Percentiles rank a stretch among this genome's conserved stretches.
Evolutionary conservation across 2,888 invertebrate species (phyloP).

Genomic region (Hymenopus coronatus): DNA sequence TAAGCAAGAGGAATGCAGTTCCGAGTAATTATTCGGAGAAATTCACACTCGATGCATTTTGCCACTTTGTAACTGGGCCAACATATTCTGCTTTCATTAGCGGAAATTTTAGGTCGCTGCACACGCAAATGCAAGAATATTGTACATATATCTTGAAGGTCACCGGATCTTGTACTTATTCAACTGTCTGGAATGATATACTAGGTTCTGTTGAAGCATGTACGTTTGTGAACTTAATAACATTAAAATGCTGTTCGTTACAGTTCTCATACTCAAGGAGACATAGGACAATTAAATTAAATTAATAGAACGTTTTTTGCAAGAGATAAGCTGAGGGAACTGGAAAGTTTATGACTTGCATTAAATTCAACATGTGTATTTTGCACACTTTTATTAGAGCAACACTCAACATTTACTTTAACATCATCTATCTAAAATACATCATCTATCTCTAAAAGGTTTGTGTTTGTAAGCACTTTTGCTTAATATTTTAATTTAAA

Average conservation of each 20-base stretch:
- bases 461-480: too few species aligned
- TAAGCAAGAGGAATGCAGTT: background rate
- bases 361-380: too few species aligned
- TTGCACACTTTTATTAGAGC: too few species aligned
- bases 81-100: background rate
- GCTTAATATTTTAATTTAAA: too few species aligned
- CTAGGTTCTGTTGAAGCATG: background rate
- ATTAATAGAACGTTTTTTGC: too few species aligned
- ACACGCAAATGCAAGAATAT: background rate
- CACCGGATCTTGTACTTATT: background rate
- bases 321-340: too few species aligned
- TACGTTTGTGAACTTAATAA: background rate
- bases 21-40: background rate
- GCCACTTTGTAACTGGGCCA: background rate
- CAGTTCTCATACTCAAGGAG: background rate
- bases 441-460: too few species aligned
- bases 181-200: background rate
- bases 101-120: background rate
- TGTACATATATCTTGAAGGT: background rate
- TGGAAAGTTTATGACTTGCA: too few species aligned
- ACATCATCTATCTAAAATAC: too few species aligned
- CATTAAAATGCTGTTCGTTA: background rate
- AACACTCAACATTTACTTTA: too few species aligned
- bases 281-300: too few species aligned
- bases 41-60: background rate